Percentiles rank a stretch among this genome's conserved stretches.
These are phyloP conservation scores for Cenopis cana DNA, from an alignment of 2,888 invertebrate species.

Conservation along the genomic window DNA sequence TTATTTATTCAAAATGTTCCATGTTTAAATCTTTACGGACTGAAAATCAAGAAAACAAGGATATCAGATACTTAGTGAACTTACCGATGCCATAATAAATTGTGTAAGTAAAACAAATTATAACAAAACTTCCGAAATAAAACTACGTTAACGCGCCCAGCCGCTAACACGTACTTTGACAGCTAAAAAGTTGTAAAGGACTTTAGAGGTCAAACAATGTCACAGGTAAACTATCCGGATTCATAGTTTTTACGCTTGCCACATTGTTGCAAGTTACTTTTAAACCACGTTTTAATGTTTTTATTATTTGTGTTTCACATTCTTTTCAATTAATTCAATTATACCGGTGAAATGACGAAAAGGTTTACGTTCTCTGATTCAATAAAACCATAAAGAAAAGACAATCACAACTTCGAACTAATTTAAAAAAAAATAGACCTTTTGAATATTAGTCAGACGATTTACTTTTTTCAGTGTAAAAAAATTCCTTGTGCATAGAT, in stretches of 20 bases:
- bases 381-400: conserved; percentile 6
- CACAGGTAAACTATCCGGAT: conserved; percentile 57
- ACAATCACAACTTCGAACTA: not conserved
- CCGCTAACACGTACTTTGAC: conserved; percentile 60
- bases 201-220: conserved; percentile 78
- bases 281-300: conserved; percentile 2
- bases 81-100: conserved; percentile 65
- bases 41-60: not conserved
- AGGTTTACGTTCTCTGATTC: conserved; percentile 21
- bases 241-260: conserved; percentile 56
- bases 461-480: not conserved
- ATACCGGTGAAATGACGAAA: not conserved
- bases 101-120: conserved; percentile 26
- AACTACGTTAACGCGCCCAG: conserved; percentile 24
- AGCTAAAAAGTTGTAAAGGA: conserved; percentile 59
- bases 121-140: conserved; percentile 42
- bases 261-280: conserved; percentile 49
- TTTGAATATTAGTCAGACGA: not conserved
- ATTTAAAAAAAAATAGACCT: not conserved
- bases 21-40: not conserved
- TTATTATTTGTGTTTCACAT: not conserved
- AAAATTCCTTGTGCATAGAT: too few species aligned
- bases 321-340: not conserved
- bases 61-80: conserved; percentile 51
- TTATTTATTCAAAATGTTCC: not conserved